Conservation (phyloP, 2,797 vertebrate genomes). For the Sardinella longiceps region DNA sequence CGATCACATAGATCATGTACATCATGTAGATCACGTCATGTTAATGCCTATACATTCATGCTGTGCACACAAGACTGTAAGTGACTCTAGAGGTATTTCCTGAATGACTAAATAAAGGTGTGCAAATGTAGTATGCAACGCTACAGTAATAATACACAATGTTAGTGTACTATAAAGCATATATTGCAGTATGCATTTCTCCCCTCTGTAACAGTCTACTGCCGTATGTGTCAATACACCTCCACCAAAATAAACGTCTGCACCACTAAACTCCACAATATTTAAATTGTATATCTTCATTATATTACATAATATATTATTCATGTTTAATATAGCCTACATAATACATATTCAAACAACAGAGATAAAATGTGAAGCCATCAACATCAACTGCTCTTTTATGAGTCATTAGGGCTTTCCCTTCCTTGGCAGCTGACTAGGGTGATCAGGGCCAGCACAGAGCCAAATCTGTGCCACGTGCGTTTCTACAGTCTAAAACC, state of each 20-base stretch:
- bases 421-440: neutral
- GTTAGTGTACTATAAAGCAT: neutral
- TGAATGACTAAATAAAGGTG: neutral
- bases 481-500: neutral
- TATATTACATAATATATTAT: no score
- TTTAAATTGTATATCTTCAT: no score
- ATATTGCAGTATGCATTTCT: no score
- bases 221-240: no score
- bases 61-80: neutral
- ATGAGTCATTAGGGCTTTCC: neutral
- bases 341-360: neutral
- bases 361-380: neutral
- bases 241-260: no score
- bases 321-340: no score
- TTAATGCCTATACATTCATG: neutral
- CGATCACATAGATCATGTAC: no score
- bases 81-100: neutral
- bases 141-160: neutral
- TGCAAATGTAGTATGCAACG: neutral
- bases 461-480: neutral
- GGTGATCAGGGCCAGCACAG: neutral
- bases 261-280: no score
- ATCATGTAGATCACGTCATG: no score
- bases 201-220: no score
- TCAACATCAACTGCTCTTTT: neutral